These are phyloP conservation scores for Zaprionus capensis DNA, from an alignment of 1,140 invertebrate genomes.

Conservation along the genomic window DNA sequence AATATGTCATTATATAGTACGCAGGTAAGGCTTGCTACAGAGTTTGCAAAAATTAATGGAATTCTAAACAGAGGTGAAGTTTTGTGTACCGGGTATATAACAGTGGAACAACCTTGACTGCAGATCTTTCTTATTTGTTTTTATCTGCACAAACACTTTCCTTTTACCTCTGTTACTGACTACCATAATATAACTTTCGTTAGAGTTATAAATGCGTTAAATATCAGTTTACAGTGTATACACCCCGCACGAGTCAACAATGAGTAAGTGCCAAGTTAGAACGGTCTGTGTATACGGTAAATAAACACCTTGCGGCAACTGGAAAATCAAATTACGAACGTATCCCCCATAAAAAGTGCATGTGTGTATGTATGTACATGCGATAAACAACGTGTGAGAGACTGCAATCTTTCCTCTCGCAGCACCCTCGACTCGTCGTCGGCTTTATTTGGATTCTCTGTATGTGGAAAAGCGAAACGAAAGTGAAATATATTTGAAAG, in stretches of 20 bases:
- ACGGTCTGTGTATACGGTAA: neutral
- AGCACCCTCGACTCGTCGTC: neutral
- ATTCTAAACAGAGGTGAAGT: no score
- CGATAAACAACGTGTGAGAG: neutral
- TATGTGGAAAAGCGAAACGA: neutral
- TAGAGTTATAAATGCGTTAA: neutral
- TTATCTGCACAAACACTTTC: neutral
- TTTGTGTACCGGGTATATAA: no score
- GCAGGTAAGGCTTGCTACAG: no score
- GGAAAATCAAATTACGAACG: constrained; percentile 13
- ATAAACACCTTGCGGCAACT: constrained; percentile 5
- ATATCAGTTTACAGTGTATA: neutral
- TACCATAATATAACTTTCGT: neutral
- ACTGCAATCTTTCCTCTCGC: neutral
- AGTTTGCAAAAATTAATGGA: no score
- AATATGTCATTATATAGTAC: no score
- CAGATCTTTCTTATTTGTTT: no score
- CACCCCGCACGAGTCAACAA: neutral
- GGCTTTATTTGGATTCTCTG: neutral
- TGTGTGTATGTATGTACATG: neutral
- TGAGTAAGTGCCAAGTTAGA: neutral
- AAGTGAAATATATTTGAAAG: constrained; percentile 2
- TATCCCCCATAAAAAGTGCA: neutral
- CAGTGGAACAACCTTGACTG: no score
- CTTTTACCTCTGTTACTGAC: neutral